These are phyloP conservation scores for Ciona savignyi DNA, from an alignment of 23 tunicate species.

Conservation along the genomic window DNA sequence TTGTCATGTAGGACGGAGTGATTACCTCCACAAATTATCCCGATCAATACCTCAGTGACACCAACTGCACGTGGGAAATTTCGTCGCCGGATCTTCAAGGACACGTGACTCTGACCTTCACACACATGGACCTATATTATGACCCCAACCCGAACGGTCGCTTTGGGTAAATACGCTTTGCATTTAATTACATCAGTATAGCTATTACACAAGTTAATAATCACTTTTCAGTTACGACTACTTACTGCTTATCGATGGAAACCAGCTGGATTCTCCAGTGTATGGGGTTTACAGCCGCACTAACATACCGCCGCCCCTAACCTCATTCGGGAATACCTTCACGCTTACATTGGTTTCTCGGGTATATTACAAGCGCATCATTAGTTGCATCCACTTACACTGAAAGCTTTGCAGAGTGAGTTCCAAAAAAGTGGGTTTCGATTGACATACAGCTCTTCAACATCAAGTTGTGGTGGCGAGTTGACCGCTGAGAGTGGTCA, in stretches of 20 bases:
- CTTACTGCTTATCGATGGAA: conserved; percentile 52
- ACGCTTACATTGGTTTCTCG: conserved; percentile 66
- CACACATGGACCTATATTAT: conserved; percentile 75
- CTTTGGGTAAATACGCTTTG: too few relatives aligned
- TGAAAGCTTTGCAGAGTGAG: too few relatives aligned
- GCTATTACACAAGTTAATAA: too few relatives aligned
- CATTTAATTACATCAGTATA: too few relatives aligned
- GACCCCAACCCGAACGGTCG: conserved; percentile 33
- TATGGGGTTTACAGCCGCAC: conserved; percentile 50
- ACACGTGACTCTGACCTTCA: conserved; percentile 57
- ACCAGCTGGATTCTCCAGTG: conserved; percentile 36
- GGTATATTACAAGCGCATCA: too few relatives aligned
- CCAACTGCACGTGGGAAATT: conserved; percentile 85
- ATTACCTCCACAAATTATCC: conserved; percentile 84
- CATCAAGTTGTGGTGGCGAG: conserved; percentile 92
- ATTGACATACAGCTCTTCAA: conserved; percentile 40
- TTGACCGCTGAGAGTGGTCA: conserved; percentile 67
- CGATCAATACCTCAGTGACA: conserved; percentile 48
- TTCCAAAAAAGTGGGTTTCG: conserved; percentile 75
- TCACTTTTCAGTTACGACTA: conserved; percentile 73
- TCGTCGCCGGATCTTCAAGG: conserved; percentile 39
- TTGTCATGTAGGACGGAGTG: conserved; percentile 34
- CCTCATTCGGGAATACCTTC: conserved; percentile 56
- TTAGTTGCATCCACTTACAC: too few relatives aligned
- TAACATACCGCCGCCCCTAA: conserved; percentile 52